Percentiles rank a stretch among this genome's conserved stretches.
phyloP scores from a whole-genome alignment of 2,888 invertebrate genomes.

The Clostera curtula region DNA sequence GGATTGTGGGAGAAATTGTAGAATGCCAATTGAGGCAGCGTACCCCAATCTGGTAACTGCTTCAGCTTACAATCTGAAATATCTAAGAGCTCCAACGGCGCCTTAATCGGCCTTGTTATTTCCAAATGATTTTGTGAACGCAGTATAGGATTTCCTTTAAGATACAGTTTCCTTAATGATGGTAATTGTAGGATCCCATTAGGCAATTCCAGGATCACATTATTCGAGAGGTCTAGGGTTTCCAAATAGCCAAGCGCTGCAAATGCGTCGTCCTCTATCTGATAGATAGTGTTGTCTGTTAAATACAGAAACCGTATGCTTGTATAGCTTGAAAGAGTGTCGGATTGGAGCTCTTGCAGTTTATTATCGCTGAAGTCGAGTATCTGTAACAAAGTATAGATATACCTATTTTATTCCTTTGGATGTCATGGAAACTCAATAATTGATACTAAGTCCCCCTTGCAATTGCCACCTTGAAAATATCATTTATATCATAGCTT shows the following conservation, averaged over 20 bases:
- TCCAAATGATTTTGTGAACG: slow-evolving; percentile 47
- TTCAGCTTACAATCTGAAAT: slow-evolving; percentile 76
- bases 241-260: slow-evolving; percentile 61
- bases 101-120: slow-evolving; percentile 71
- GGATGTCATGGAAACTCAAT: too few species aligned
- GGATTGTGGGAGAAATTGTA: slow-evolving; percentile 79
- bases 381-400: slow-evolving; percentile 54
- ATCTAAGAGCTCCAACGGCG: slow-evolving; percentile 75
- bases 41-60: slow-evolving; percentile 76
- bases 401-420: neutral
- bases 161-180: slow-evolving; percentile 76
- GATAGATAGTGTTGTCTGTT: slow-evolving; percentile 72
- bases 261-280: slow-evolving; percentile 72
- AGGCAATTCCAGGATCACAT: slow-evolving; percentile 68
- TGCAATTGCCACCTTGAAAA: too few species aligned
- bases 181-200: slow-evolving; percentile 72
- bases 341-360: slow-evolving; percentile 61
- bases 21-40: slow-evolving; percentile 70
- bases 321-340: slow-evolving; percentile 66
- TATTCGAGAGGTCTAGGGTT: slow-evolving; percentile 72
- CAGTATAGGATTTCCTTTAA: slow-evolving; percentile 67
- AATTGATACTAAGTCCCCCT: too few species aligned
- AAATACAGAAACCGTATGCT: slow-evolving; percentile 73
- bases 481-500: too few species aligned
- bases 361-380: slow-evolving; percentile 75